phyloP scores from a whole-genome alignment of 2,113 vertebrate species.

The Podarcis muralis region DNA sequence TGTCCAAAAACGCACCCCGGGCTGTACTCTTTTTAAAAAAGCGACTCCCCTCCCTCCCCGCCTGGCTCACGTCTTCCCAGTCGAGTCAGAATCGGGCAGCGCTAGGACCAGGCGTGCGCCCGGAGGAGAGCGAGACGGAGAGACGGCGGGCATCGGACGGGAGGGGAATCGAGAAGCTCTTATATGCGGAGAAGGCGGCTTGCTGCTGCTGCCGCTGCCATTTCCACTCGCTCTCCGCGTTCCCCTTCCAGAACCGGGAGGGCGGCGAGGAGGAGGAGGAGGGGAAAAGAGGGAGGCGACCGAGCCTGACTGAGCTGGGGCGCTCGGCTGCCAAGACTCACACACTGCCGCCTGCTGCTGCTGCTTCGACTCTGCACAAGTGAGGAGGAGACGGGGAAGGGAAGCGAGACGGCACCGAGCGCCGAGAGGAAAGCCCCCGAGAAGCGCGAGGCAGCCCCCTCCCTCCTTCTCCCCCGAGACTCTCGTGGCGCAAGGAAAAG shows the following conservation, averaged over 20 bases:
- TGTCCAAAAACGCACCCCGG: not conserved
- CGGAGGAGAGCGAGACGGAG: not conserved
- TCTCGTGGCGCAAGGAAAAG: slow-evolving; percentile 42
- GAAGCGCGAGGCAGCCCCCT: not conserved
- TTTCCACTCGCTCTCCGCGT: slow-evolving; percentile 63
- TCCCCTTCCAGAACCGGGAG: not conserved
- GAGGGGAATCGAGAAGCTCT: slow-evolving; percentile 59
- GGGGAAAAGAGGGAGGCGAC: slow-evolving; percentile 48
- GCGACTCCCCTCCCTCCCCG: not conserved
- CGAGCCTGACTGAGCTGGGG: slow-evolving; percentile 59
- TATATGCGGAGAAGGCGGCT: slow-evolving; percentile 61
- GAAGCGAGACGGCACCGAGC: slow-evolving; percentile 27
- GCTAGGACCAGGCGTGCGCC: slow-evolving; percentile 22
- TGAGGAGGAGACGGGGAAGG: slow-evolving; percentile 31
- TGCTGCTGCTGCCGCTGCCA: slow-evolving; percentile 37
- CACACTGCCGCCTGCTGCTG: slow-evolving; percentile 43
- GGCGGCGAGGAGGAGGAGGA: slow-evolving; percentile 22
- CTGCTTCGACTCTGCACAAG: slow-evolving; percentile 32
- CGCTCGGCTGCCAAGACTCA: slow-evolving; percentile 62
- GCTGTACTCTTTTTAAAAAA: not conserved
- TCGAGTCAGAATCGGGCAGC: not conserved
- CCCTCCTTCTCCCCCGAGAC: slow-evolving; percentile 48
- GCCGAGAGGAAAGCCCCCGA: not conserved
- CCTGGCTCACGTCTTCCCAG: not conserved
- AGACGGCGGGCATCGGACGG: slow-evolving; percentile 1